phyloP scores from a whole-genome alignment of 2,113 vertebrate genomes.

The Phocoena phocoena region DNA sequence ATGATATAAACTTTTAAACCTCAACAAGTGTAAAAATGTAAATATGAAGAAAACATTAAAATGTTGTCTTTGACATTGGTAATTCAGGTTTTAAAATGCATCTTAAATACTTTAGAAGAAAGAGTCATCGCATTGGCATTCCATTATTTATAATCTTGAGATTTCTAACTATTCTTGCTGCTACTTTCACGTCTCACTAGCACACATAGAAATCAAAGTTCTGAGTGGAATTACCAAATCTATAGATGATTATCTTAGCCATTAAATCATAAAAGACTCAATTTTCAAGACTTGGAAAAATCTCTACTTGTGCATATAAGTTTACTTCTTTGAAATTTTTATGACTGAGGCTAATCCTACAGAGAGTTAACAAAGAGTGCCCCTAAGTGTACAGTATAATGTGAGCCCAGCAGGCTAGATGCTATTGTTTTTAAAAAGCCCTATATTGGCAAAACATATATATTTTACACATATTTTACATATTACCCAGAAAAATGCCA shows the following conservation, averaged over 20 bases:
- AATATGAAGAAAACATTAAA: neutral
- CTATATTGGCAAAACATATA: neutral
- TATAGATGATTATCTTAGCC: neutral
- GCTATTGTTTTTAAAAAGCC: neutral
- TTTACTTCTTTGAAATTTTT: neutral
- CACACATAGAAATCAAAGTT: neutral
- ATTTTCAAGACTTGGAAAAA: neutral
- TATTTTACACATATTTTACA: neutral
- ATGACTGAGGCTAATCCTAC: neutral
- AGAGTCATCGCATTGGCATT: neutral
- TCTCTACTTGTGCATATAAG: neutral
- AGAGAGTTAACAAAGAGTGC: too few species aligned
- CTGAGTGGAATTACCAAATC: neutral
- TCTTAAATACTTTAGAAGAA: constrained; percentile 16
- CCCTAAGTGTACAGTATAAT: neutral
- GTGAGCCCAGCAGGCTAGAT: neutral
- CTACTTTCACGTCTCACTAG: neutral
- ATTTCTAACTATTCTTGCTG: neutral
- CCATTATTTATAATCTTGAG: neutral
- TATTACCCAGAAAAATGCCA: neutral
- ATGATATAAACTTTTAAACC: constrained; percentile 16
- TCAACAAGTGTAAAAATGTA: constrained; percentile 52
- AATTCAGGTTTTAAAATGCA: constrained; percentile 2
- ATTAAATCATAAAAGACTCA: neutral
- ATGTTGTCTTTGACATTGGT: neutral